Evolutionary conservation across 2,113 vertebrate species (phyloP).

Genomic region (Peromyscus maniculatus): DNA sequence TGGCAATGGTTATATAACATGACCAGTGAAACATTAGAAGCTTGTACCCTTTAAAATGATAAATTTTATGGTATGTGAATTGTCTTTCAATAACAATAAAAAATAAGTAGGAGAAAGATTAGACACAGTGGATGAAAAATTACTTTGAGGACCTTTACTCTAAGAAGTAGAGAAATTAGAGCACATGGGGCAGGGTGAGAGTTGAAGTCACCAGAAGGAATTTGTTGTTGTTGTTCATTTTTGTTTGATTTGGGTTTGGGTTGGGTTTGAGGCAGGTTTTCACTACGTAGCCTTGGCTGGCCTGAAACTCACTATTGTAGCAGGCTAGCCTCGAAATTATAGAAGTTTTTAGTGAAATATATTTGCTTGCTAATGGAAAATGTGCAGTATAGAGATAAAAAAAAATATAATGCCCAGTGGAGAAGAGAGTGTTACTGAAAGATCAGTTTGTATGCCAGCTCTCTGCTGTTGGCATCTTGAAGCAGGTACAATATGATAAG

Average conservation of each 20-base stretch:
- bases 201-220: neutral
- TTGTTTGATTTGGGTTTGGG: neutral
- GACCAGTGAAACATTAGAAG: neutral
- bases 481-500: neutral
- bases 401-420: neutral
- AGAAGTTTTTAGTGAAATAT: neutral
- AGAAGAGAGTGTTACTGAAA: neutral
- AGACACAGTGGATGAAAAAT: neutral
- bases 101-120: neutral
- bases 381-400: neutral
- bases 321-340: neutral
- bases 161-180: conserved; percentile 30
- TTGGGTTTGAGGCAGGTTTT: neutral
- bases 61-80: neutral
- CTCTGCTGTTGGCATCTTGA: neutral
- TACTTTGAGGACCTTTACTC: conserved; percentile 24
- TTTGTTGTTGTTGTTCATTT: neutral
- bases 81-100: conserved; percentile 21
- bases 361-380: conserved; percentile 37
- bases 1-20: neutral
- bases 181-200: neutral
- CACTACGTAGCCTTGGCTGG: neutral
- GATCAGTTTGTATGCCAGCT: neutral
- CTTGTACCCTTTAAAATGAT: conserved; percentile 45
- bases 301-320: neutral